Evolutionary conservation across 2,888 invertebrate species (phyloP).

Genomic region (Phlogophora meticulosa): DNA sequence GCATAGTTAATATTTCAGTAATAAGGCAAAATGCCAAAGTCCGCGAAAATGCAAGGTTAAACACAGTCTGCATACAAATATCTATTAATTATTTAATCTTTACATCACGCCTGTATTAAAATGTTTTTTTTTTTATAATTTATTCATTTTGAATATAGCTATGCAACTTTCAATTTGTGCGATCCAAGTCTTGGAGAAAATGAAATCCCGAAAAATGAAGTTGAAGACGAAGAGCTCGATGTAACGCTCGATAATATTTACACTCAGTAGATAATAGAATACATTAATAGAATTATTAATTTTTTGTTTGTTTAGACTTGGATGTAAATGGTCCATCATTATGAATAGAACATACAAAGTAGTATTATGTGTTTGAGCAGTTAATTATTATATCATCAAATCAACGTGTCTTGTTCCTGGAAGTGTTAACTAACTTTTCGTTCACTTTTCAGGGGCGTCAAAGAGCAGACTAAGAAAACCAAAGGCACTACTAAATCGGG

Average conservation of each 20-base stretch:
- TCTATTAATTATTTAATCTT: background rate
- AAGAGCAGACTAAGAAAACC: conserved; percentile 88
- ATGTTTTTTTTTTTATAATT: conserved; percentile 8
- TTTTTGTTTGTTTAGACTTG: background rate
- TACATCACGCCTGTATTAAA: too few species aligned
- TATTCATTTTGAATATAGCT: conserved; percentile 32
- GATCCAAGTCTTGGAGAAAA: conserved; percentile 21
- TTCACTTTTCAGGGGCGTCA: conserved; percentile 83
- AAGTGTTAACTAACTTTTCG: conserved; percentile 23
- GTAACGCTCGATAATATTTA: conserved; percentile 30
- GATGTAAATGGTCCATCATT: background rate
- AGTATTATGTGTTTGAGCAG: conserved; percentile 9
- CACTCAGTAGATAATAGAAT: conserved; percentile 8
- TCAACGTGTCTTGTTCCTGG: background rate
- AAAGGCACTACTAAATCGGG: conserved; percentile 85
- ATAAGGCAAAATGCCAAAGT: conserved; percentile 34
- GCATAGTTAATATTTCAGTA: conserved; percentile 17
- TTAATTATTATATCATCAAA: background rate
- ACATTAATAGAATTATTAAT: background rate
- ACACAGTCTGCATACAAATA: background rate
- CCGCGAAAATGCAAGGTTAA: conserved; percentile 2
- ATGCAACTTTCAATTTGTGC: conserved; percentile 37
- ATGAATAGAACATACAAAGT: background rate
- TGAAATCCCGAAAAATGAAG: conserved; percentile 29
- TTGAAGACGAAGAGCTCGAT: conserved; percentile 24